Evolutionary conservation across 2,888 invertebrate genomes (phyloP), one percentile per base, ranked within the genome.

Genomic region (Tetropium fuscum): DNA sequence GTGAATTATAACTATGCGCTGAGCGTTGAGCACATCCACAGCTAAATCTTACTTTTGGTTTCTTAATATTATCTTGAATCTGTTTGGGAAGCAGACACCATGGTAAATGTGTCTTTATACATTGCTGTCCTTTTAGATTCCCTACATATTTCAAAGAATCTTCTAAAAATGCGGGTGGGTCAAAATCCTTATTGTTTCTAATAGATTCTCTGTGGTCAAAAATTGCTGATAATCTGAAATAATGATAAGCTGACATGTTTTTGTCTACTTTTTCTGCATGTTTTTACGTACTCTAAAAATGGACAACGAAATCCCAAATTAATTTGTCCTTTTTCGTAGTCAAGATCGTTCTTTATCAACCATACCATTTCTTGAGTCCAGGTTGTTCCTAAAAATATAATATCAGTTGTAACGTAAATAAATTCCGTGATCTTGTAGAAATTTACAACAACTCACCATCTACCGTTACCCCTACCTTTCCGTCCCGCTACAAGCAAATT

Each of bases 291-390:
- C 89, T 90, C 89, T 60, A 90, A 78, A 84, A 89, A 92, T 2
- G 91, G 91, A 73, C 90, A 91, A 72, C 92, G 80, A 58, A 84
- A 81, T n/a, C 83, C 83, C 0, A 88, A 77, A 3, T 84, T 82
- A 16, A 81, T 81, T 58, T 71, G 70, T 75, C 89, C 88, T 15
- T 80, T 80, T 22, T 80, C 80, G 61, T 85, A 87, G 77, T 91
- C 85, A 43, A 89, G 77, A 65, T 88, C 82, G 60, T 88, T 88
- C 58, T 85, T 83, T 34, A 91, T 83, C 58, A 90, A 82, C 87
- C 90, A 92, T 0, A 90, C 86, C 82, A 92, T 85, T 82, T 92
- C 91, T 77, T 91, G 91, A 0, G 89, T 85, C 92, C 92, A 92
- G 11, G 92, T 92, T 15, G 92, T 92, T 2, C 90, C 90, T 89